Base-by-base conservation (phyloP, 2,888 invertebrate genomes). In the Scaeva pyrastri region DNA sequence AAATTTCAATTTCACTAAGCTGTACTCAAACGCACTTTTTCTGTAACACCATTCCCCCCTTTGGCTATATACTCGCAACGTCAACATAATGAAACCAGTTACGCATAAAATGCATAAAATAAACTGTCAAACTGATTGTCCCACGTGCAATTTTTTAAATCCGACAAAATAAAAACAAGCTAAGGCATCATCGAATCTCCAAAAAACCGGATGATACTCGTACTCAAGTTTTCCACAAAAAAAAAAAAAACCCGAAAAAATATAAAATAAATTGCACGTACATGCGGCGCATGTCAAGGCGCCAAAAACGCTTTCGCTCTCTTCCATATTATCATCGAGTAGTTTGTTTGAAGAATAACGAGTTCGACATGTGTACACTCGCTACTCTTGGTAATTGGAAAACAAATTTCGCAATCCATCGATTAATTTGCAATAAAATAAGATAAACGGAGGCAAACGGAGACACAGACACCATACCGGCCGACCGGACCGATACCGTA, bases 241-340 rank as follows among this genome's bases (percentile, higher is more conserved):
- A n/a, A n/a, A n/a, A n/a, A n/a, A n/a, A n/a, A n/a, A 74, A 72
- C 62, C 82, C 73, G 70, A 78, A 86, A 78, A 86, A 77, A 73
- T 45, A 73, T 45, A 6, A 62, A 39, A 80, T 75, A 84, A 84
- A 75, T 79, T 84, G 55, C 64, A 56, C 39, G n/a, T 52, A 62
- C 68, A 58, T 56, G 71, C 56, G 66, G 23, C 56, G 68, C 58
- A 64, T 50, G 70, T 81, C 64, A 82, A 86, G 82, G 82, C 86
- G 86, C 86, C 82, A 86, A 82, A 70, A 77, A 74, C 82, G 86
- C 86, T 86, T 86, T 86, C 86, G 86, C 86, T 86, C 85, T 81
- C 60, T 60, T 60, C 60, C 7, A 14, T 14, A 52, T n/a, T n/a
- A n/a, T n/a, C n/a, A n/a, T n/a, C n/a, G n/a, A n/a, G n/a, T n/a